phyloP scores from a whole-genome alignment of 2,888 invertebrate species.

The Morpho helenor region DNA sequence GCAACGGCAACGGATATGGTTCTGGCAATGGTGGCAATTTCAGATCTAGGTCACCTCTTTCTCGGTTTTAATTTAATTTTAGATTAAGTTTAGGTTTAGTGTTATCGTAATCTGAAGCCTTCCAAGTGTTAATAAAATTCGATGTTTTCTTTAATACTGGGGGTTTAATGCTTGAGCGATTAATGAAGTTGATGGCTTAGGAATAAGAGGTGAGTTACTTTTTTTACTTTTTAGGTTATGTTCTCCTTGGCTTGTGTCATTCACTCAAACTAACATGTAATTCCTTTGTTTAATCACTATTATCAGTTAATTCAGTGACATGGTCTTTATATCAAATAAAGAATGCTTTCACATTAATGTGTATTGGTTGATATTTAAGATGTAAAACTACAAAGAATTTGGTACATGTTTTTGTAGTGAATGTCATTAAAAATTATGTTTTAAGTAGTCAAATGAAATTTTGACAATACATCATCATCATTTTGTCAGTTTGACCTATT shows the following conservation, averaged over 20 bases:
- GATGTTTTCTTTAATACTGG: constrained; percentile 63
- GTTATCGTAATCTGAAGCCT: constrained; percentile 79
- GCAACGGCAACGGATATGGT: constrained; percentile 71
- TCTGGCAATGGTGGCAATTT: constrained; percentile 69
- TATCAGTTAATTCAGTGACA: constrained; percentile 3
- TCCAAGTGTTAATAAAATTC: constrained; percentile 72
- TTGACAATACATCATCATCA: too few relatives aligned
- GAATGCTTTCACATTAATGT: background rate
- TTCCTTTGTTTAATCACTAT: constrained; percentile 2
- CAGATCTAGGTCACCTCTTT: constrained; percentile 74
- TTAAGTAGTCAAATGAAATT: too few relatives aligned
- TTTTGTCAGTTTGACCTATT: too few relatives aligned
- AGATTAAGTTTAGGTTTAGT: constrained; percentile 76
- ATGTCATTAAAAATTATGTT: too few relatives aligned
- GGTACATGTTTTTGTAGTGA: too few relatives aligned
- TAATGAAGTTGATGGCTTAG: constrained; percentile 53
- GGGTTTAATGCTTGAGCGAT: constrained; percentile 72
- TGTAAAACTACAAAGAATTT: too few relatives aligned
- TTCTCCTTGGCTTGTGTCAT: background rate
- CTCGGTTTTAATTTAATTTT: constrained; percentile 69
- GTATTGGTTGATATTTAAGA: too few relatives aligned
- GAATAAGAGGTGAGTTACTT: constrained; percentile 59
- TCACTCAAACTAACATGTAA: background rate
- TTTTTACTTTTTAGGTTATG: constrained; percentile 9
- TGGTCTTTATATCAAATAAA: background rate